phyloP scores from a whole-genome alignment of 2,113 vertebrate species.

The Maccullochella peelii region DNA sequence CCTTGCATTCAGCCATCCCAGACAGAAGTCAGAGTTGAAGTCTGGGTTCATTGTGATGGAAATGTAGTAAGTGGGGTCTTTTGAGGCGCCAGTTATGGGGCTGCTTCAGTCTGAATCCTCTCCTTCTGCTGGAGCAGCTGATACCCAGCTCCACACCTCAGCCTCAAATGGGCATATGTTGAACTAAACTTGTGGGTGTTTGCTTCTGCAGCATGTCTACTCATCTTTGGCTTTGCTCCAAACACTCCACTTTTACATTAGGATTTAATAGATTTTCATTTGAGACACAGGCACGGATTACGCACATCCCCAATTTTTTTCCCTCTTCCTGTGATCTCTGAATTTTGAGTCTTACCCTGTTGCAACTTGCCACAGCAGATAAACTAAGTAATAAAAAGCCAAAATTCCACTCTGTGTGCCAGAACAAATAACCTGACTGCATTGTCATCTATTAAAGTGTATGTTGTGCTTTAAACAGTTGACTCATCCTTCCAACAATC shows the following conservation, averaged over 20 bases:
- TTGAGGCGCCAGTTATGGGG: slow-evolving; percentile 74
- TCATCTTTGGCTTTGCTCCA: slow-evolving; percentile 1
- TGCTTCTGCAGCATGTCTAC: background rate
- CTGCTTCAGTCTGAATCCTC: slow-evolving; percentile 55
- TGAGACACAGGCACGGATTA: background rate
- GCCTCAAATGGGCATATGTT: slow-evolving; percentile 25
- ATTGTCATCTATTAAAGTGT: slow-evolving; percentile 21
- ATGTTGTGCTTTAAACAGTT: slow-evolving; percentile 34
- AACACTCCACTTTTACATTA: background rate
- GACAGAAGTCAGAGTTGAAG: slow-evolving; percentile 84
- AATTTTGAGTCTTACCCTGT: slow-evolving; percentile 11
- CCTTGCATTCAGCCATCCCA: slow-evolving; percentile 78
- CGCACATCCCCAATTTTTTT: background rate
- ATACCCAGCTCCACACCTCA: slow-evolving; percentile 54
- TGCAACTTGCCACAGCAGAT: slow-evolving; percentile 43
- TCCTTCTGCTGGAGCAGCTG: slow-evolving; percentile 73
- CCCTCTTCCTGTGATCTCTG: slow-evolving; percentile 3
- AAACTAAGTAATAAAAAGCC: slow-evolving; percentile 1
- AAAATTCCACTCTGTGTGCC: slow-evolving; percentile 11
- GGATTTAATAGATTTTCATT: background rate
- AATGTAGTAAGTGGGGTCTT: slow-evolving; percentile 81
- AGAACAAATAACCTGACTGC: slow-evolving; percentile 23
- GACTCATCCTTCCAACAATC: slow-evolving; percentile 71
- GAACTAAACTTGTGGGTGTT: background rate
- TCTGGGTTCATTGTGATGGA: slow-evolving; percentile 87